A percentile compares a stretch with the other conserved stretches of the same genome.
These are phyloP conservation scores for Caenorhabditis tropicalis DNA, from an alignment of 1,140 invertebrate species.

Conservation along the genomic window DNA sequence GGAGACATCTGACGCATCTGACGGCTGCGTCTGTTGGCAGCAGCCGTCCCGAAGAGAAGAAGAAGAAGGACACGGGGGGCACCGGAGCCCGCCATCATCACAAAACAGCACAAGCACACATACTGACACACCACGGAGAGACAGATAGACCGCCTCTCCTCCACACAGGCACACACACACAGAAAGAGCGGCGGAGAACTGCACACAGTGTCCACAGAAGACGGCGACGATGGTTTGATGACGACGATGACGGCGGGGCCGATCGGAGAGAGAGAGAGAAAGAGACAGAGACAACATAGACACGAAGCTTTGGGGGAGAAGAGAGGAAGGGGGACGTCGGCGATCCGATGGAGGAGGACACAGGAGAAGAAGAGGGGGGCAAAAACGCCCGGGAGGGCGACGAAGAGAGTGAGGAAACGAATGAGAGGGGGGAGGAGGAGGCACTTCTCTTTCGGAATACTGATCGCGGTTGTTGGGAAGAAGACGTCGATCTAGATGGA, in stretches of 20 bases:
- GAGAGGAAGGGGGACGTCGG: neutral
- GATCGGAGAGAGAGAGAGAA: neutral
- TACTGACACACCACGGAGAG: neutral
- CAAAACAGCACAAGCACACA: conserved; percentile 8
- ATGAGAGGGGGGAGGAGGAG: no score
- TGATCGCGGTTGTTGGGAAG: no score
- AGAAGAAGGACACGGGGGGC: conserved; percentile 16
- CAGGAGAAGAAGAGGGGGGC: no score
- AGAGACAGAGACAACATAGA: neutral
- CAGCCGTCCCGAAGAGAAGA: conserved; percentile 39
- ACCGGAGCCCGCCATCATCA: conserved; percentile 19
- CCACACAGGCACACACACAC: neutral
- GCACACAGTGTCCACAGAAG: conserved; percentile 35
- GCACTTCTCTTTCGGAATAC: no score
- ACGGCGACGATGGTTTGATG: conserved; percentile 20
- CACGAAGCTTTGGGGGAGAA: neutral
- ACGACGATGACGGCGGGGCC: neutral
- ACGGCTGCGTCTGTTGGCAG: conserved; percentile 35
- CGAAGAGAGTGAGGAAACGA: no score
- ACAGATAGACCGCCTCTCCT: neutral
- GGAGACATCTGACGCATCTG: conserved; percentile 42
- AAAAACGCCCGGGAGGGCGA: no score
- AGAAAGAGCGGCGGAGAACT: neutral
- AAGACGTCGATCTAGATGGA: no score
- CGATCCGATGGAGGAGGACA: neutral